A percentile compares a stretch with the other conserved stretches of the same genome.
phyloP scores from a whole-genome alignment of 2,797 vertebrate genomes.

The Bradypus variegatus region DNA sequence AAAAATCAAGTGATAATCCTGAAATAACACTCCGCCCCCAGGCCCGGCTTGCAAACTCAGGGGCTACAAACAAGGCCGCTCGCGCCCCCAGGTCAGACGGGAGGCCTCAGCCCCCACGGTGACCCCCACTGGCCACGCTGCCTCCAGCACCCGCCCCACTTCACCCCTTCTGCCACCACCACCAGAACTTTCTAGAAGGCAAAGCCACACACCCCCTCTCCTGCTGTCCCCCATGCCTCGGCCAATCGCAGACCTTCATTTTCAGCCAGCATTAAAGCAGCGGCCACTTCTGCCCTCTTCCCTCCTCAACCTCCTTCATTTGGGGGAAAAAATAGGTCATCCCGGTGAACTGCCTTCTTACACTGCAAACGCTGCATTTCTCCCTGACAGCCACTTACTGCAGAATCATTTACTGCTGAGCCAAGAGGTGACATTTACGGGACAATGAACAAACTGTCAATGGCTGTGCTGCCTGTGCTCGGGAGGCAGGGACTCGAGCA shows the following conservation, averaged over 20 bases:
- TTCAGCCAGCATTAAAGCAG: fast-evolving
- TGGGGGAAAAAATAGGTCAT: too few species aligned
- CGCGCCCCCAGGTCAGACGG: fast-evolving
- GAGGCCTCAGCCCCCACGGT: neutral
- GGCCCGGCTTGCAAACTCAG: fast-evolving
- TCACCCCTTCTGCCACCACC: fast-evolving
- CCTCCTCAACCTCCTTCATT: fast-evolving
- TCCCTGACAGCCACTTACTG: fast-evolving
- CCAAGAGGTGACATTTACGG: fast-evolving
- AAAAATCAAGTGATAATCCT: slow-evolving; percentile 47
- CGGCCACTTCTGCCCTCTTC: fast-evolving
- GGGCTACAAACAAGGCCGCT: neutral
- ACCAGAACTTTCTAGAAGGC: neutral
- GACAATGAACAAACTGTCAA: fast-evolving
- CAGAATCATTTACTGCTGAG: neutral
- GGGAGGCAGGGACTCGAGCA: too few species aligned
- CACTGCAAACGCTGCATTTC: fast-evolving
- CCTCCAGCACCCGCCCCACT: neutral
- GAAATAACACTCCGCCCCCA: slow-evolving; percentile 33
- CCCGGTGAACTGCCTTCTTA: neutral
- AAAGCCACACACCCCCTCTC: neutral
- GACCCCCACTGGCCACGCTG: too few species aligned
- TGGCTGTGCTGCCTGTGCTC: fast-evolving
- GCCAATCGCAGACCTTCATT: fast-evolving
- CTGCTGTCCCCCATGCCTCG: fast-evolving